Base-by-base conservation (phyloP, 2,888 invertebrate species). In the Lycaena phlaeas region DNA sequence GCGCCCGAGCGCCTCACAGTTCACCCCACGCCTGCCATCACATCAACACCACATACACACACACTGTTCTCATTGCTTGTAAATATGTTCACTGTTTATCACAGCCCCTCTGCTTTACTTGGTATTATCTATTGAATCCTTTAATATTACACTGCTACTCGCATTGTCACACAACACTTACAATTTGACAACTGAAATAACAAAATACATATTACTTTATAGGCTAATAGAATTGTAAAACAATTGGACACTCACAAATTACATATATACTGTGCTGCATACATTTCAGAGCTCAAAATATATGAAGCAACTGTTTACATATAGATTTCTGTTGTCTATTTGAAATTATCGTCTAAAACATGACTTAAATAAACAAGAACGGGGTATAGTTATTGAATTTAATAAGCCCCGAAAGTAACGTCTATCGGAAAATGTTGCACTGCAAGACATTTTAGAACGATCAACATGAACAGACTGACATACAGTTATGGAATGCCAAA, bases 11-110 rank as follows among this genome's bases (percentile, higher is more conserved):
- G 75, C 78, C 75, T 71, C 73, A 72, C 70, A 60, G 68, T 73
- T 82, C 81, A 85, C 81, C 85, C 79, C 70, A 76, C 82, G 68
- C 81, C 84, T 59, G 82, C 81, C 79, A 77, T 78, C 74, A 79
- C 85, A 76, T 57, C 44, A 65, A 59, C 68, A 67, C 64, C 56
- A 64, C 57, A 56, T 63, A 52, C 63, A 66, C 64, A 61, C 50
- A 61, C 65, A 64, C 69, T 63, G 51, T 53, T 53, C 60, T 51
- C 58, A 59, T 61, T 50, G 49, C 49, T 46, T 6, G n/a, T 6
- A 10, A 30, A 9, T 41, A 51, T 48, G 38, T 9, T 38, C 46
- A 46, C 43, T 45, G 15, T 38, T 41, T 43, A 27, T 40, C 31
- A 27, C 31, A 31, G 43, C 18, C 26, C 39, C 37, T 45, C 36